Evolutionary conservation across 92 coral and sea anemone species (phyloP).

Genomic region (Epizoanthus illoricatus): DNA sequence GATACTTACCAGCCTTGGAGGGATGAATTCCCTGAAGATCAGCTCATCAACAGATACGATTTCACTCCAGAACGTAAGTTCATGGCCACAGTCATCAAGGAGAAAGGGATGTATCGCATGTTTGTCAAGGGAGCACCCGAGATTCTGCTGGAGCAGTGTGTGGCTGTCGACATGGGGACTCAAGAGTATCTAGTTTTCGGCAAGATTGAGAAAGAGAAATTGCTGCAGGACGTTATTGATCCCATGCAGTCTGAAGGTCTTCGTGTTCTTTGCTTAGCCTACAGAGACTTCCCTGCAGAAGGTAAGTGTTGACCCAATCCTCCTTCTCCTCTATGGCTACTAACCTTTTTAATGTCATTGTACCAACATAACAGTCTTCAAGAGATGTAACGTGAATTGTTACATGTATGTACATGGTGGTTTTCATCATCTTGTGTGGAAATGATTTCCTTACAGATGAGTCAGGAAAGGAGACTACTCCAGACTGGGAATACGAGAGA

Average conservation of each 20-base stretch:
- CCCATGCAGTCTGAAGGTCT: slow-evolving; percentile 73
- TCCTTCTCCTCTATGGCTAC: no score
- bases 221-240: slow-evolving; percentile 59
- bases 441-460: background rate
- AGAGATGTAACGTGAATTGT: background rate
- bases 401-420: background rate
- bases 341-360: no score
- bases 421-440: no score
- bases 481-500: slow-evolving; percentile 49
- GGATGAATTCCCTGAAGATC: slow-evolving; percentile 83
- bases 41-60: slow-evolving; percentile 73
- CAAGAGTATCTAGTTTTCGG: slow-evolving; percentile 55
- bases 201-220: slow-evolving; percentile 61
- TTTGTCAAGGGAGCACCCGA: slow-evolving; percentile 86
- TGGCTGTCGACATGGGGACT: slow-evolving; percentile 45
- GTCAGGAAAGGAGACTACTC: slow-evolving; percentile 14
- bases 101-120: slow-evolving; percentile 62
- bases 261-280: slow-evolving; percentile 66
- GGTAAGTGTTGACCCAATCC: slow-evolving; percentile 32
- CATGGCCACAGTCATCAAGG: slow-evolving; percentile 81
- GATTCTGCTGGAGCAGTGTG: slow-evolving; percentile 65
- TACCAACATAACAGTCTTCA: no score
- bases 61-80: slow-evolving; percentile 83
- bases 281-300: slow-evolving; percentile 56
- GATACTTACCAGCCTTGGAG: slow-evolving; percentile 86